Base-by-base conservation (phyloP, 2,888 invertebrate species). In the Epistrophe eligans region DNA sequence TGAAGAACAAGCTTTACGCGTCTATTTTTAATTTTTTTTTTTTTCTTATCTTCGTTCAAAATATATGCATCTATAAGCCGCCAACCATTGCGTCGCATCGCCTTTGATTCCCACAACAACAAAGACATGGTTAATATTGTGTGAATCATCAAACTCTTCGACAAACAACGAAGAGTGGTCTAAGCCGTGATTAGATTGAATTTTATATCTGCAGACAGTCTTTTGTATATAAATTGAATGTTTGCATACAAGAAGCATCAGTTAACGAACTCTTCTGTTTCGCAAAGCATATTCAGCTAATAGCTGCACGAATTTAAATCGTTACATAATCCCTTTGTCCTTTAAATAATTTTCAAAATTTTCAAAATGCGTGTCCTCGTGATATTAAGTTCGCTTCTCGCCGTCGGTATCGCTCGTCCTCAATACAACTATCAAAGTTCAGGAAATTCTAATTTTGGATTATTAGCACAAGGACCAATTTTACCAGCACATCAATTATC, bases 371-470 rank as follows among this genome's bases (percentile, higher is more conserved):
- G 87, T 60, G 80, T 82, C 15, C 74, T 90, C n/a, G 84, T 90
- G 35, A 50, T 90, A 32, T 88, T 90, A 73, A 77, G 90, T 50
- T 74, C 89, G 6, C 70, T 91, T 62, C 62, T 91, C 66, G 90
- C 89, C 19, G 43, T 90, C 70, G 88, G 84, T 52, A 87, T 88
- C 77, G 91, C 92, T 10, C 91, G 90, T 70, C 92, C 92, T 7
- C 92, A 92, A 55, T 91, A 91, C 67, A 91, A 90, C 58, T 92
- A 92, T 55, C 91, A 91, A 35, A 82, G 10, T 11, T 6, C 43
- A 3, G 82, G 57, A 35, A 45, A 45, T 88, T 32, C 35, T 58
- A 73, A 58, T 58, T 17, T 58, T 77, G 83, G 77, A 88, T 90
- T 87, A 82, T 77, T 48, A 84, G 64, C 55, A 67, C 80, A 77